Base-by-base conservation (phyloP, 2,888 invertebrate species). In the Yponomeuta plumbellus region DNA sequence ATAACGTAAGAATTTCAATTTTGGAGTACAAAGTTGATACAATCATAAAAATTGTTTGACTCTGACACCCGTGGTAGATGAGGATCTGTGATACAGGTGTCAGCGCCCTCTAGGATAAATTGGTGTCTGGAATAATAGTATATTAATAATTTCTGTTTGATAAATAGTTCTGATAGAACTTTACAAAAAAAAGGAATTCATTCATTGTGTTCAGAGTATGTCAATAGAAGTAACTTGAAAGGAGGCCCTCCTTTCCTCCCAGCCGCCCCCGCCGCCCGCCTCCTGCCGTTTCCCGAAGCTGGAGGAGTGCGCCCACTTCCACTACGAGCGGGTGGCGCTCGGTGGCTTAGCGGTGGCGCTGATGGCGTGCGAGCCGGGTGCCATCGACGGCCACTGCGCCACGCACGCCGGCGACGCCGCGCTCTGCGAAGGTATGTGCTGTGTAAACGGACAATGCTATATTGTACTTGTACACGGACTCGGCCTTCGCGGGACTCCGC, bases 251-350 rank as follows among this genome's bases (percentile, higher is more conserved):
- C 6, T 11, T 22, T 6, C 23, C 23, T 10, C 23, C 61, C 61
- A 85, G 85, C 78, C 80, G 0, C 73, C 74, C 0, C 81, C 84
- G 0, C 74, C 80, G 0, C 74, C 79, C 5, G 74, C 83, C 0
- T 71, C 85, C 0, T 91, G 90, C 61, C 79, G 91, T 0, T 90
- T 91, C 71, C 91, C 89, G 0, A 91, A 89, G 68, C 93, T 99
- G 69, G 98, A 98, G 85, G 98, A 99, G 82, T 99, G 99, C 88
- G 98, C 98, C 6, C 99, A 99, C 84, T 99, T 99, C 88, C 99
- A 99, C 88, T 99, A 99, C 88, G 98, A 99, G 80, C 93, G 96
- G 72, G 98, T 98, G 21, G 96, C 97, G 72, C 92, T 99, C 72
- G 96, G 96, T n/a, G 94, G 95, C 0, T 89, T 95, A 62, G 85